These are phyloP conservation scores for Papilio machaon DNA, from an alignment of 1,140 invertebrate species.

Conservation along the genomic window DNA sequence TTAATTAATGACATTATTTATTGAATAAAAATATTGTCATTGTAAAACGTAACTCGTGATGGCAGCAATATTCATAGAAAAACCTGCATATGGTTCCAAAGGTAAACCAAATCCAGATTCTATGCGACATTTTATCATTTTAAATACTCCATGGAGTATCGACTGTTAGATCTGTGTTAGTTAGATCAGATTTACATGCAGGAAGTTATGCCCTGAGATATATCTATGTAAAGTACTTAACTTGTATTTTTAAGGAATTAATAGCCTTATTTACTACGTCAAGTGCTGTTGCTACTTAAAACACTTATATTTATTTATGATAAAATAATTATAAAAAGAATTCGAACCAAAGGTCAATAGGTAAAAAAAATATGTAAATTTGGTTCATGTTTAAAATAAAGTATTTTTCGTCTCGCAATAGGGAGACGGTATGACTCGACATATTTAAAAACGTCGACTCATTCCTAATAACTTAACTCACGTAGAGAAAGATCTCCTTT, in stretches of 20 bases:
- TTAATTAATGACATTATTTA: too few species aligned
- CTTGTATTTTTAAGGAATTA: background rate
- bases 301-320: background rate
- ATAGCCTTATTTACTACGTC: background rate
- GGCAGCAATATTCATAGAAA: too few species aligned
- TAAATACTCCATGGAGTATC: too few species aligned
- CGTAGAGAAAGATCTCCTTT: constrained; percentile 21
- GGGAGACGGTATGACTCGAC: constrained; percentile 31
- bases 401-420: constrained; percentile 31
- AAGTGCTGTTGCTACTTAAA: background rate
- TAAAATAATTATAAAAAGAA: background rate
- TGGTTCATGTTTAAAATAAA: background rate
- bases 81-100: too few species aligned
- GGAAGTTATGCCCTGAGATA: background rate
- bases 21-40: too few species aligned
- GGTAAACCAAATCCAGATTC: too few species aligned
- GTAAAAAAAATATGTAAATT: constrained; percentile 3
- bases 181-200: too few species aligned
- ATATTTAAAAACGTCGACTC: constrained; percentile 23
- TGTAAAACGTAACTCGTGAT: too few species aligned
- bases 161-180: too few species aligned
- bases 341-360: background rate
- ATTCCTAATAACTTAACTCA: constrained; percentile 34
- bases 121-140: too few species aligned
- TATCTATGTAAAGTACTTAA: background rate